Base-by-base conservation (phyloP, 2,888 invertebrate species). In the Boloria selene region DNA sequence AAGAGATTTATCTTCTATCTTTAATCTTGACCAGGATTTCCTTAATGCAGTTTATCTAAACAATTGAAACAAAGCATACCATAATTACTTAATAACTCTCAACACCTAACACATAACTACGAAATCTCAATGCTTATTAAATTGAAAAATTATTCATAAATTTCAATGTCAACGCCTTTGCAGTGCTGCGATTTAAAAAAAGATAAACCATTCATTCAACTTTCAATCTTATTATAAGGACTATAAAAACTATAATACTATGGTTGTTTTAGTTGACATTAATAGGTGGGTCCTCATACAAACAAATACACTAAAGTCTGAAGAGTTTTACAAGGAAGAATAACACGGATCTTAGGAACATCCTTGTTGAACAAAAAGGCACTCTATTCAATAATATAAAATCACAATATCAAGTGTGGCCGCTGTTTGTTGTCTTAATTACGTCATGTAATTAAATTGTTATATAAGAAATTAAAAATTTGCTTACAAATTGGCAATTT, bases 81-180 rank as follows among this genome's bases (percentile, higher is more conserved):
- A 56, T 65, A 62, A 63, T 59, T 52, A 58, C n/a, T 31, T 61
- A 65, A 67, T 61, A 61, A n/a, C 49, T 55, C 59, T 56, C 67
- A 66, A 63, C 60, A 62, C 59, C 44, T 58, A 53, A 51, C 54
- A 49, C 55, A 64, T 67, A 69, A 44, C 63, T 61, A 26, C 53
- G 55, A 67, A 50, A 67, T 45, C 38, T 58, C 18, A 38, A 65
- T 51, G 44, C 64, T 68, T 62, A 68, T 71, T 72, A 70, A 67
- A 73, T 74, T 72, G 67, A 64, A 71, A 73, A 74, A 73, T 56
- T 64, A 76, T 74, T 74, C 72, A 72, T 61, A 67, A 64, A 70
- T 71, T 74, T 73, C 76, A 76, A 76, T 76, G 76, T 74, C 76
- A 75, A 66, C 70, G 52, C 69, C 67, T 66, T 68, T 65, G 64